Evolutionary conservation across 2,888 invertebrate genomes (phyloP).

Genomic region (Heliconius hortense): DNA sequence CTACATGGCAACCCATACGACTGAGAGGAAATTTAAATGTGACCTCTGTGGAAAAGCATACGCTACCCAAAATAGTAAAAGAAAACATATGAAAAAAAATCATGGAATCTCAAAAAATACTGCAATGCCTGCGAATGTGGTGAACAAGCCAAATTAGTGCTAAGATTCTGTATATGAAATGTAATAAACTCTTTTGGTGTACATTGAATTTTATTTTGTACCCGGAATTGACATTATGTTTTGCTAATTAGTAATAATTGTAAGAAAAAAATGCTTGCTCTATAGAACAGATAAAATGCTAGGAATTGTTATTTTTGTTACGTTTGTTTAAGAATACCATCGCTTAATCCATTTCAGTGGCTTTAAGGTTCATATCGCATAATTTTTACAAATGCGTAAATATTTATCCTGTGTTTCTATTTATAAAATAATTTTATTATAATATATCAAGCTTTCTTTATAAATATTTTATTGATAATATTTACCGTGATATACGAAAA

Average conservation of each 20-base stretch:
- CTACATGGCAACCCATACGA: conserved; percentile 74
- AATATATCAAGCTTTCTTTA: background rate
- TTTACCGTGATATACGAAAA: conserved; percentile 15
- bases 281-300: background rate
- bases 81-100: conserved; percentile 75
- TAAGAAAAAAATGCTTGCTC: background rate
- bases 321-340: background rate
- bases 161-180: conserved; percentile 29
- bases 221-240: background rate
- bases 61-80: conserved; percentile 69
- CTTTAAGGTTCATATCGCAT: conserved; percentile 5
- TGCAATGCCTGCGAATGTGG: conserved; percentile 37
- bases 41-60: conserved; percentile 83
- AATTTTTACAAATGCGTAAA: background rate
- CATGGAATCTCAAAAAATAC: conserved; percentile 59
- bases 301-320: background rate
- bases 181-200: conserved; percentile 35
- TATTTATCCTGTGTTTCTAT: background rate
- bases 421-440: background rate
- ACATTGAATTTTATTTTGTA: conserved; percentile 27
- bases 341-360: conserved; percentile 9
- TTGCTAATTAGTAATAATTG: background rate
- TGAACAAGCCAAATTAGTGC: conserved; percentile 30
- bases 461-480: conserved; percentile 3
- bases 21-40: conserved; percentile 81